These are phyloP conservation scores for Pseudachorutes palmiensis DNA, from an alignment of 1,140 invertebrate species.

Conservation along the genomic window DNA sequence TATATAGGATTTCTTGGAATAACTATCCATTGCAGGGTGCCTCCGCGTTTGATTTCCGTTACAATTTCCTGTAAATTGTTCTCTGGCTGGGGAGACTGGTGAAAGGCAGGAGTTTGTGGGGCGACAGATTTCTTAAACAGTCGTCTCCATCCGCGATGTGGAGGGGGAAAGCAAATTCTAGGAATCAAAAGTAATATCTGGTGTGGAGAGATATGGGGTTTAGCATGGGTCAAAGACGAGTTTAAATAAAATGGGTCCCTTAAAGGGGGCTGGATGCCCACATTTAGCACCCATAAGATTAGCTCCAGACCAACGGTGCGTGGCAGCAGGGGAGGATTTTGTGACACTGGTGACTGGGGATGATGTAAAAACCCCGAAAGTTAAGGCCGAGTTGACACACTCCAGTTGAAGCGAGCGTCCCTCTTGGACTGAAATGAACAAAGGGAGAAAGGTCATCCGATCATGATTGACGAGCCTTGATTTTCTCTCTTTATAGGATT, in stretches of 20 bases:
- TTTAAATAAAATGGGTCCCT: too few relatives aligned
- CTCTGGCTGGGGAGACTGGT: not conserved
- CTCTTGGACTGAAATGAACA: not conserved
- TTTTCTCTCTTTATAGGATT: not conserved
- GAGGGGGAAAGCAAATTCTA: too few relatives aligned
- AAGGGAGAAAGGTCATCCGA: not conserved
- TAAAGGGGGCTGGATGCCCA: not conserved
- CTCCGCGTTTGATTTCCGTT: slow-evolving; percentile 2
- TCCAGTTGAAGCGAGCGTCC: not conserved
- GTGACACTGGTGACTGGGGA: not conserved
- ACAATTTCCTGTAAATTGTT: slow-evolving; percentile 1
- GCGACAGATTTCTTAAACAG: too few relatives aligned
- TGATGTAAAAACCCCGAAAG: not conserved
- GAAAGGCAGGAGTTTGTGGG: not conserved
- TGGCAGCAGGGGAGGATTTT: not conserved
- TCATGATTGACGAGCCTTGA: not conserved
- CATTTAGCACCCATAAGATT: not conserved
- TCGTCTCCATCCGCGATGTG: too few relatives aligned
- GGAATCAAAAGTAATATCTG: too few relatives aligned
- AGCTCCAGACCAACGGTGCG: not conserved
- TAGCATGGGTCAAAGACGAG: not conserved
- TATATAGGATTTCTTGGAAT: too few relatives aligned
- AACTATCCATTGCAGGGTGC: too few relatives aligned
- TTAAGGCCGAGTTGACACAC: not conserved
- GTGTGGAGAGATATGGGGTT: not conserved